A percentile compares a stretch with the other conserved stretches of the same genome.
These are phyloP conservation scores for Choloepus hoffmanni DNA, from an alignment of 2,113 vertebrate species.

Conservation along the genomic window DNA sequence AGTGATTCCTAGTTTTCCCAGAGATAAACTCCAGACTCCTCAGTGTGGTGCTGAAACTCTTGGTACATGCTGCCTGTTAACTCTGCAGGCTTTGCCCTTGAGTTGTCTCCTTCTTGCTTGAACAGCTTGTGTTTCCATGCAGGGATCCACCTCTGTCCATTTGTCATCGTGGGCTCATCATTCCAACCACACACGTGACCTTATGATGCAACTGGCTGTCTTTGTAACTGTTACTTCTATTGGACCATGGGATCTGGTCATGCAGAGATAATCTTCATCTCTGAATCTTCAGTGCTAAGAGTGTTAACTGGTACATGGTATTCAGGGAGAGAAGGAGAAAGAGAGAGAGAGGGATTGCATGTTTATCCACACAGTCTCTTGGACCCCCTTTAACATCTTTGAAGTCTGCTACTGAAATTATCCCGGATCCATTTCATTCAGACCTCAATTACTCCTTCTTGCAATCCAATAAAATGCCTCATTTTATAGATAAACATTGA, in stretches of 20 bases:
- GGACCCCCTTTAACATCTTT: neutral
- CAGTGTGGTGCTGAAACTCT: accelerated
- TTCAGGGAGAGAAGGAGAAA: neutral
- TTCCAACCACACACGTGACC: accelerated
- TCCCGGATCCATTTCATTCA: neutral
- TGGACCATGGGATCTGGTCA: neutral
- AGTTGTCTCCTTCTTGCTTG: neutral
- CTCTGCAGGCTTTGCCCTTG: neutral
- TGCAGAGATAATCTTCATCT: neutral
- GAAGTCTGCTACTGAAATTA: accelerated
- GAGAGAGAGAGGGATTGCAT: neutral
- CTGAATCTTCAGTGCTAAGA: neutral
- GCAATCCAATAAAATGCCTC: neutral
- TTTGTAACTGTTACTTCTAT: accelerated
- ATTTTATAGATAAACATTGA: neutral
- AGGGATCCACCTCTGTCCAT: accelerated
- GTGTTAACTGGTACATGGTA: accelerated
- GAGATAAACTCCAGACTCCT: neutral
- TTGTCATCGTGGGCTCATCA: accelerated
- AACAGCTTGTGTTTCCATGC: neutral
- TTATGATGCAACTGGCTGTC: accelerated
- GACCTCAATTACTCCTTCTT: neutral
- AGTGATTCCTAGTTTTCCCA: accelerated
- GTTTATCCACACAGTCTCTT: accelerated
- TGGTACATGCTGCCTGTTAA: no score